Percentiles rank a stretch among this genome's conserved stretches.
Evolutionary conservation across 2,797 vertebrate species (phyloP).

Genomic region (Pogoniulus pusillus): DNA sequence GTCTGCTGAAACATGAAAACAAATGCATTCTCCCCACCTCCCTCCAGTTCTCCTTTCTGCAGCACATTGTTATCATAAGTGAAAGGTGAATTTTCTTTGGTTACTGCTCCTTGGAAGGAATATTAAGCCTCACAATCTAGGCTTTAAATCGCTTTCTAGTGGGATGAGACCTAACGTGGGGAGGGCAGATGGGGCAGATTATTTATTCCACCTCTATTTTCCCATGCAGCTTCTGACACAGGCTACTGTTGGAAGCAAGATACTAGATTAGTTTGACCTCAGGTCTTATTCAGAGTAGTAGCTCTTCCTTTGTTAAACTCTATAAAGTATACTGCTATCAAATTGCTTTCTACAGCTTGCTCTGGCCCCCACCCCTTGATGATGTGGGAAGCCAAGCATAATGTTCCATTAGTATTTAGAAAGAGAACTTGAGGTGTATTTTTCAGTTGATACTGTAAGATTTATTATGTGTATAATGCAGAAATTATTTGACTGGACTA

Average conservation of each 20-base stretch:
- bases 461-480: slow-evolving; percentile 32
- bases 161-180: neutral
- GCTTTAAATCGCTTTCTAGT: slow-evolving; percentile 32
- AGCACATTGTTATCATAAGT: neutral
- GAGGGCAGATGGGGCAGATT: slow-evolving; percentile 10
- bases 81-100: neutral
- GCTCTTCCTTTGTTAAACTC: slow-evolving; percentile 5
- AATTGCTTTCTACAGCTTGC: slow-evolving; percentile 33
- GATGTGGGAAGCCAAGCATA: slow-evolving; percentile 54
- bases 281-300: neutral
- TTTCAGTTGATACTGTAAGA: slow-evolving; percentile 38
- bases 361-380: neutral
- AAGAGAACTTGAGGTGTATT: slow-evolving; percentile 31
- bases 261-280: slow-evolving; percentile 50
- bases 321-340: neutral
- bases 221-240: neutral
- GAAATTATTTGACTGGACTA: slow-evolving; percentile 25
- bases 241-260: slow-evolving; percentile 35
- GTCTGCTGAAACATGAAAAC: slow-evolving; percentile 59
- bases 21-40: neutral
- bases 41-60: neutral
- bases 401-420: slow-evolving; percentile 40
- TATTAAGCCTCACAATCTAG: slow-evolving; percentile 9
- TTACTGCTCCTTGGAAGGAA: neutral
- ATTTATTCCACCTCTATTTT: slow-evolving; percentile 35